Evolutionary conservation across 2,888 invertebrate species (phyloP).

Genomic region (Ypsolopha sequella): DNA sequence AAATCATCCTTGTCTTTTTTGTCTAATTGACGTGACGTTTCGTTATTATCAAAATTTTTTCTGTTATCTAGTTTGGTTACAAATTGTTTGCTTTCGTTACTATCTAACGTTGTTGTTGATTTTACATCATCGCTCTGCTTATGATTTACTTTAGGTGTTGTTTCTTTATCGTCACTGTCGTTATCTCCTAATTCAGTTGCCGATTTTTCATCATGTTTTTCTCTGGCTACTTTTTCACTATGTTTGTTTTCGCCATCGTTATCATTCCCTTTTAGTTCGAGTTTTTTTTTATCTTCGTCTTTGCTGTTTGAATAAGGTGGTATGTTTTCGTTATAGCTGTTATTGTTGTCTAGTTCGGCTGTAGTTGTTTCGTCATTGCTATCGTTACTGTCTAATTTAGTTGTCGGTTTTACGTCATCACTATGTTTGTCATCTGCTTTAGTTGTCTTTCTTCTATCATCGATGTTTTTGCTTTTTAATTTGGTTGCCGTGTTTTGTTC

Average conservation of each 20-base stretch:
- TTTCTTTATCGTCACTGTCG: background rate
- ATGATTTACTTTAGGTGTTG: background rate
- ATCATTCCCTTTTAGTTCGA: background rate
- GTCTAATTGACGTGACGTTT: background rate
- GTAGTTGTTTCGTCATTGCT: no score
- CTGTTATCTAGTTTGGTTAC: background rate
- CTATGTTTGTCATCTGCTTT: no score
- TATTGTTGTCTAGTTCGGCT: no score
- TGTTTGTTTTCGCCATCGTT: background rate
- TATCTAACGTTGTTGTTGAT: no score
- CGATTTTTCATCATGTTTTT: constrained; percentile 9
- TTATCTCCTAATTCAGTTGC: background rate
- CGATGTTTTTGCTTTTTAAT: no score
- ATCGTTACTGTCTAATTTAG: no score
- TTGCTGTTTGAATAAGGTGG: no score
- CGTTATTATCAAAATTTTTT: background rate
- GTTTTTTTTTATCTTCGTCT: no score
- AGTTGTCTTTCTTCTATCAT: no score
- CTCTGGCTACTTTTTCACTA: constrained; percentile 10
- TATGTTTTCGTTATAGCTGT: no score
- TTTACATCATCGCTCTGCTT: background rate
- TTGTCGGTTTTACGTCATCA: no score
- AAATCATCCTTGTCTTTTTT: background rate
- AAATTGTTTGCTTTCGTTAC: background rate
- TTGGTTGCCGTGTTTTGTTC: no score